These are phyloP conservation scores for Rhaphigaster nebulosa DNA, from an alignment of 2,888 invertebrate species.

Conservation along the genomic window DNA sequence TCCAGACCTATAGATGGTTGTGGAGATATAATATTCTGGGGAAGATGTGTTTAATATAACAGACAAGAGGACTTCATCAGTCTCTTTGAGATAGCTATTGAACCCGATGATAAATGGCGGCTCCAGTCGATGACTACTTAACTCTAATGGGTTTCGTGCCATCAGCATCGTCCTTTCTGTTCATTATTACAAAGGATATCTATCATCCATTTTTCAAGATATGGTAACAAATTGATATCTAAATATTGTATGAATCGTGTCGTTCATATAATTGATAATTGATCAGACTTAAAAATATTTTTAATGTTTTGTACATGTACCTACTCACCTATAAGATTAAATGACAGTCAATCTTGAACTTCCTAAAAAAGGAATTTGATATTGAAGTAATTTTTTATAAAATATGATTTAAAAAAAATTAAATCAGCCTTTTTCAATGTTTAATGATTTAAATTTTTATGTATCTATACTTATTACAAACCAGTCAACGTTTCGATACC, in stretches of 20 bases:
- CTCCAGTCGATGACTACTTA: neutral
- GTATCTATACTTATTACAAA: too few species aligned
- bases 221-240: neutral
- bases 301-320: too few species aligned
- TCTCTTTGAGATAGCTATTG: conserved; percentile 39
- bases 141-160: conserved; percentile 33
- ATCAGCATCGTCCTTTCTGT: neutral
- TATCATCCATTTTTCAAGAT: neutral
- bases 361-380: too few species aligned
- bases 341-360: too few species aligned
- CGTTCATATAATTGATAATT: neutral
- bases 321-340: too few species aligned
- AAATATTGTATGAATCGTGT: neutral
- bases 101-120: conserved; percentile 28
- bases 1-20: neutral
- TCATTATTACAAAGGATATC: neutral
- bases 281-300: too few species aligned
- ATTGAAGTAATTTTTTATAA: too few species aligned
- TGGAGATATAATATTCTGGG: neutral
- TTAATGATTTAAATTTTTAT: too few species aligned
- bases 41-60: conserved; percentile 10
- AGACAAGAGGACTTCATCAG: conserved; percentile 46
- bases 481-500: too few species aligned
- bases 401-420: too few species aligned
- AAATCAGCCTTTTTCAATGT: too few species aligned